phyloP scores from a whole-genome alignment of 2,888 invertebrate genomes.

The Sisyra nigra region DNA sequence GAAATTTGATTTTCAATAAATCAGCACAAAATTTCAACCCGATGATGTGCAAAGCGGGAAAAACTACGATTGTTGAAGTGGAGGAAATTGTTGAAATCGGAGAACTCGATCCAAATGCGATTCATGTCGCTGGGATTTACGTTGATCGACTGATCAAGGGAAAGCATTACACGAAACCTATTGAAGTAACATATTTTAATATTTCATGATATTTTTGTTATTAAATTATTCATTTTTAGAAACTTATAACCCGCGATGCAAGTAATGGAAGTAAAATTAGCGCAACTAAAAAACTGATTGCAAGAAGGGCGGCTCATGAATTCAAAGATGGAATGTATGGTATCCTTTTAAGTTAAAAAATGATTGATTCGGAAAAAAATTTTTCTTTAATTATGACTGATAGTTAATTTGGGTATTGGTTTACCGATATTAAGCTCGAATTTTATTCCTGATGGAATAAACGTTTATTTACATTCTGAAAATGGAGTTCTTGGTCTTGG shows the following conservation, averaged over 20 bases:
- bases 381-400: slow-evolving; percentile 3
- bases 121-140: slow-evolving; percentile 90
- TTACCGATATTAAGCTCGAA: slow-evolving; percentile 95
- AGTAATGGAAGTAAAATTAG: slow-evolving; percentile 23
- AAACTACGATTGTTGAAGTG: slow-evolving; percentile 80
- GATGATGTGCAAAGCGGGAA: slow-evolving; percentile 87
- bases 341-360: slow-evolving; percentile 27
- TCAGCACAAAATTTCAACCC: slow-evolving; percentile 93
- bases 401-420: slow-evolving; percentile 78
- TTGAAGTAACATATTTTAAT: slow-evolving; percentile 51
- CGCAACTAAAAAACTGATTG: slow-evolving; percentile 69
- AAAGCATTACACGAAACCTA: slow-evolving; percentile 70
- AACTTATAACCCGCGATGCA: slow-evolving; percentile 30
- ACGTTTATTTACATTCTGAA: slow-evolving; percentile 88
- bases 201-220: too few species aligned
- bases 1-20: slow-evolving; percentile 82
- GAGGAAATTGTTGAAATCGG: slow-evolving; percentile 91
- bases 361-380: neutral
- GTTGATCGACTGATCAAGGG: slow-evolving; percentile 77
- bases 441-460: slow-evolving; percentile 72
- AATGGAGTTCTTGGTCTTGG: slow-evolving; percentile 96
- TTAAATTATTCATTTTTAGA: too few species aligned
- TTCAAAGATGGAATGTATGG: slow-evolving; percentile 96
- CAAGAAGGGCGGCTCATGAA: slow-evolving; percentile 84
- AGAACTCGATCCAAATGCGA: slow-evolving; percentile 53